A percentile compares a stretch with the other conserved stretches of the same genome.
phyloP scores from a whole-genome alignment of 2,797 vertebrate genomes.

The Zalophus californianus region DNA sequence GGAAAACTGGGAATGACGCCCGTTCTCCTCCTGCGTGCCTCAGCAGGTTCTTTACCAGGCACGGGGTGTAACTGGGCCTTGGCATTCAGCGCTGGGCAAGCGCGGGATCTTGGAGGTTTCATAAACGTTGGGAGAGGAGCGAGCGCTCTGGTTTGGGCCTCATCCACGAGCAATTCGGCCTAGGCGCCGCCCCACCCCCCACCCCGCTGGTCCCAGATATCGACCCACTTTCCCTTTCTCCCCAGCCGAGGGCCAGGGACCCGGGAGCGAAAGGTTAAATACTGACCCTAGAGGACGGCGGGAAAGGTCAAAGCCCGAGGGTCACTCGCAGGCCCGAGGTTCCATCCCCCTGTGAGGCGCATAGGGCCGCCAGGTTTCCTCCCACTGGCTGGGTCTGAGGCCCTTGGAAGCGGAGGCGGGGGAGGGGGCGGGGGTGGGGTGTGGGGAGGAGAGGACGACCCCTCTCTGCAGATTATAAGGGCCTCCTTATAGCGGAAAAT shows the following conservation, averaged over 20 bases:
- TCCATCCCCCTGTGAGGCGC: not conserved
- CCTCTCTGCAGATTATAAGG: not conserved
- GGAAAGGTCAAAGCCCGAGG: conserved; percentile 75
- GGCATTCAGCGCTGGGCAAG: rapidly evolving
- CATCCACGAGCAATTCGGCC: rapidly evolving
- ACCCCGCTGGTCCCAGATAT: not conserved
- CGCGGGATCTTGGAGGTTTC: not conserved
- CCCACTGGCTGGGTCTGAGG: not conserved
- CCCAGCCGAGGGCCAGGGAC: not conserved
- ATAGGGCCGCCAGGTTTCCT: rapidly evolving
- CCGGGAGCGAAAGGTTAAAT: conserved; percentile 65
- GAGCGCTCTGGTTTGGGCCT: not conserved
- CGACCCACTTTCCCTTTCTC: conserved; percentile 12
- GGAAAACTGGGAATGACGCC: not conserved
- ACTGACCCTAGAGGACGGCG: conserved; percentile 15
- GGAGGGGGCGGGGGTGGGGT: not conserved
- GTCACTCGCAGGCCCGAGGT: not conserved
- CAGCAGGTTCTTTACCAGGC: not conserved
- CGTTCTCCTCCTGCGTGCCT: not conserved
- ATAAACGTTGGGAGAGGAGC: no score
- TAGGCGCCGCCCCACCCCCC: not conserved
- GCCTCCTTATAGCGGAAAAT: not conserved
- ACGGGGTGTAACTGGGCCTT: not conserved
- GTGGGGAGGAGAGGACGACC: no score
- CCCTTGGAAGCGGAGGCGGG: rapidly evolving